Percentiles rank a stretch among this genome's conserved stretches.
Evolutionary conservation across 1,140 invertebrate species (phyloP).

Genomic region (Panagrolaimus sp.): DNA sequence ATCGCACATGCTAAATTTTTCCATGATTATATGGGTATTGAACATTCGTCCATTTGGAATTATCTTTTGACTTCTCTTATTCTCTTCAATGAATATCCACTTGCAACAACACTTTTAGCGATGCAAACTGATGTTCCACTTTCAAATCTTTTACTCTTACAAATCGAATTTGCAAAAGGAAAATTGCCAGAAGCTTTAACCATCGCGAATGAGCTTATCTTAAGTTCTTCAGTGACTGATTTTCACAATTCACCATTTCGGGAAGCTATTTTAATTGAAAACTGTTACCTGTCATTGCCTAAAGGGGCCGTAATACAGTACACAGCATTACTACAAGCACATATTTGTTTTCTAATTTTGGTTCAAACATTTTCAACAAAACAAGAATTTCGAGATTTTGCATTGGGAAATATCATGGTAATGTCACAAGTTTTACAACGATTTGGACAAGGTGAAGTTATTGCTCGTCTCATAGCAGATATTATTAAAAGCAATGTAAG

Average conservation of each 20-base stretch:
- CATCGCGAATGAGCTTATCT: neutral
- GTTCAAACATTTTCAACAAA: neutral
- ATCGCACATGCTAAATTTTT: neutral
- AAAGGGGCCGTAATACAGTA: constrained; percentile 1
- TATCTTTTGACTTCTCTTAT: neutral
- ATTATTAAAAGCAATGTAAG: neutral
- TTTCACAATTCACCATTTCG: neutral
- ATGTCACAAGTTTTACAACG: neutral
- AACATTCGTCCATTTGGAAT: neutral
- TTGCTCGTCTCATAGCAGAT: neutral
- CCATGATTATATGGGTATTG: constrained; percentile 6
- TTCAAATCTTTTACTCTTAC: neutral
- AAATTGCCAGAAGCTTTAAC: neutral
- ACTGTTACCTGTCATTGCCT: neutral
- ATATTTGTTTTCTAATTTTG: neutral
- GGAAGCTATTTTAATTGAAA: neutral
- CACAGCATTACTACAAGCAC: neutral
- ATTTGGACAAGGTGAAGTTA: neutral
- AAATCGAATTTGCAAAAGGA: neutral
- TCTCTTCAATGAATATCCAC: neutral
- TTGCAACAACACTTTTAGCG: neutral
- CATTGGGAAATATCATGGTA: neutral
- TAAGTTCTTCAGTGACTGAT: neutral
- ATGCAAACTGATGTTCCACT: constrained; percentile 1
- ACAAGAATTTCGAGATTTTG: neutral